Base-by-base conservation (phyloP, 2,888 invertebrate species). In the Drosophila algonquin region DNA sequence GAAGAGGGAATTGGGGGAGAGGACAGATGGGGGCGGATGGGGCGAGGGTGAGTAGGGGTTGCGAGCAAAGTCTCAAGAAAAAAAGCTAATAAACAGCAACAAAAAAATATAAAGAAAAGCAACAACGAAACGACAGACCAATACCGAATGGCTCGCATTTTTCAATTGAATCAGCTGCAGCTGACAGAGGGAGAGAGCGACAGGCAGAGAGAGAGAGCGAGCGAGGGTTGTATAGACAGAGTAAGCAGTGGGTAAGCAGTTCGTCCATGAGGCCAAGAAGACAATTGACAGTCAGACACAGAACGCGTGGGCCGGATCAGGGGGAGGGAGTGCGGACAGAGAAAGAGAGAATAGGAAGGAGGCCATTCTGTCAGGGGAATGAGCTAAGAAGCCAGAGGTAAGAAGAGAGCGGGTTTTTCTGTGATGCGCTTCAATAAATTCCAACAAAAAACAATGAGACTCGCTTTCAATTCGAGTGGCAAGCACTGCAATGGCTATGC, bases 1-100 rank as follows among this genome's bases (percentile, higher is more conserved):
- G 35, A 14, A 40, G 30, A 57, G 46, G 30, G 27, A 27, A 48
- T 47, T n/a, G 21, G 18, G 35, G 35, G 21, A 47, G 10, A 32
- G 14, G 21, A 44, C 45, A 56, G 56, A 46, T 45, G 7, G 46
- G 46, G 21, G 46, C 3, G 35, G 18, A 45, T 12, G 5, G 10
- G 21, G 40, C 18, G 55, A 14, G 45, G 24, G 45, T 10, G 16
- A 18, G 14, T 7, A 12, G 21, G 24, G 57, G 16, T 2, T 16
- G 47, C 16, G 16, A 21, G 21, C 50, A 56, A 65, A 73, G 65
- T 73, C 58, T 64, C 48, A 48, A 73, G 50, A 60, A 65, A 72
- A 64, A 73, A 73, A 73, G 73, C 73, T 73, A 72, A 73, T 73
- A 60, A 73, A 72, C 73, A 65, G 57, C 56, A 48, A 16, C 16